Evolutionary conservation across 2,888 invertebrate species (phyloP), one percentile per base, ranked within the genome.

Genomic region (Dynastes tityus): DNA sequence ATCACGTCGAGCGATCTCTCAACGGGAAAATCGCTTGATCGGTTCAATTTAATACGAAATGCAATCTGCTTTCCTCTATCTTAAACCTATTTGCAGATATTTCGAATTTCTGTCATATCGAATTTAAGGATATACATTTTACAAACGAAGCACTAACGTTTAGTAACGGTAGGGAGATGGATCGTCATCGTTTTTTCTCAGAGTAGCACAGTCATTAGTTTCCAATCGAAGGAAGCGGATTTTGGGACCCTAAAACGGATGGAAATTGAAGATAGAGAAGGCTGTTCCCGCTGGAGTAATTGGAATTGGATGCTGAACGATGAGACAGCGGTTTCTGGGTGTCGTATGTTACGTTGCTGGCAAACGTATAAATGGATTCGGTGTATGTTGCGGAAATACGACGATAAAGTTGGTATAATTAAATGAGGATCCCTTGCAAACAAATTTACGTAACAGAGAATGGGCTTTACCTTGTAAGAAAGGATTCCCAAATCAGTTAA

Each of bases 291-390:
- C 40, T 13, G 65, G 16, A 40, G 37, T 65, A 65, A 65, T 65
- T 65, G 65, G 40, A 65, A 65, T 65, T 65, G 65, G 40, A 65
- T 65, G 13, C 11, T 16, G 40, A 65, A 61, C 16, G 73, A 73
- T 73, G 49, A 73, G 61, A 55, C 40, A 29, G 55, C 55, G 55
- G 22, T 55, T 55, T 55, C n/a, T 45, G 45, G 45, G 22, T 53
- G 9, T 11, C 45, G 45, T 11, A 45, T 6, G 11, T 45, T 11
- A 11, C 45, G 45, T 45, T 37, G 11, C 2, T 45, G 11, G 45
- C 11, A 45, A 45, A 8, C 45, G 45, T 45, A 45, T 11, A 11
- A 11, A 11, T 45, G 45, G 45, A 11, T 45, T 45, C 45, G 45
- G 11, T 45, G 8, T 45, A 8, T 11, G 1, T 2, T 8, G 2